Evolutionary conservation across 2,113 vertebrate genomes (phyloP), one percentile per base, ranked within the genome.

Genomic region (Guaruba guarouba): DNA sequence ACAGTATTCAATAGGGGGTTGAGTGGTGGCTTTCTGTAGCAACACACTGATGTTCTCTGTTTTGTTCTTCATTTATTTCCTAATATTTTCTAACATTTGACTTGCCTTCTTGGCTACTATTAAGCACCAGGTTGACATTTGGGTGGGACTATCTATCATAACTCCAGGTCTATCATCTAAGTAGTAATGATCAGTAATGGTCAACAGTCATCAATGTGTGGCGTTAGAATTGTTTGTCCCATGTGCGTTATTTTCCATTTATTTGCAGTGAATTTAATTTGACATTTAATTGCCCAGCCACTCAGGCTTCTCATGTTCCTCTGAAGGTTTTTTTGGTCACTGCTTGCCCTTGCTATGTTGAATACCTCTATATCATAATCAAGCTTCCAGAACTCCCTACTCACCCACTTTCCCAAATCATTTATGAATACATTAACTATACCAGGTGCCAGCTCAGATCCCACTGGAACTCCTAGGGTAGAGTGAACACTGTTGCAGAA

Each of bases 211-310:
- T 95, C 90, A 94, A 74, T 83, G 90, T 67, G 82, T 92, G 80
- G 82, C 92, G 71, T 88, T 96, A 90, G 80, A 95, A 88, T 90
- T 95, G 95, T 44, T 93, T 92, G 95, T 90, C 88, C 73, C 64
- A 55, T 74, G 80, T 92, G 92, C 82, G 54, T 77, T 92, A 64
- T 88, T 83, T 93, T 94, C 86, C 76, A 94, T 92, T 96, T 95
- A 88, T 96, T 91, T 90, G 63, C 46, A 71, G 43, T 90, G 86
- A 88, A 93, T 88, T 94, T 90, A 55, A 96, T 92, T 90, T 95
- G 88, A 82, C 83, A 88, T 57, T 92, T 94, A 93, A 92, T 94
- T 93, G 71, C 73, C 52, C 43, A 92, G 68, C 55, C 46, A 81
- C 37, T 93, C 76, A 83, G 64, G 59, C 17, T 95, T 39, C 39